A percentile compares a stretch with the other conserved stretches of the same genome.
Conservation (phyloP, 35 echinoderm and acorn worm species). For the Chiridota heheva region DNA sequence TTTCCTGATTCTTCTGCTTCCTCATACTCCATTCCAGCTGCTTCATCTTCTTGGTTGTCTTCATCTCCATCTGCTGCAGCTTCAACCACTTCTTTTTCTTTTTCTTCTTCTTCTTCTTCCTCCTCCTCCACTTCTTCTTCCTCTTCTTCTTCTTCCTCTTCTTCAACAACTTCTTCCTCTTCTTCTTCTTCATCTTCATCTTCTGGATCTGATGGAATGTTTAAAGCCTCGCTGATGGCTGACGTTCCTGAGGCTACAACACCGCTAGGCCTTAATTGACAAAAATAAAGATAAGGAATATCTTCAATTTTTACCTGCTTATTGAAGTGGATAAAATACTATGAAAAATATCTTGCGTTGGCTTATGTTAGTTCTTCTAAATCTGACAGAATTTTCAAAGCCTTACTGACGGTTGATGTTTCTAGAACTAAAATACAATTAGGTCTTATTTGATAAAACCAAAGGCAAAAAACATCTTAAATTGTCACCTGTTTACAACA, state of each 20-base stretch:
- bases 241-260: conserved; percentile 46
- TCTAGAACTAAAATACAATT: too few species aligned
- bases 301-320: background rate
- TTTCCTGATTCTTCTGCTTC: conserved; percentile 85
- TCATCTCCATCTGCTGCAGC: background rate
- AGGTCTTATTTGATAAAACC: too few species aligned
- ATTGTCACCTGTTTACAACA: too few species aligned
- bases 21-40: conserved; percentile 64
- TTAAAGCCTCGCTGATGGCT: conserved; percentile 61
- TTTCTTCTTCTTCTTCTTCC: conserved; percentile 22
- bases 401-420: too few species aligned
- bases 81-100: background rate
- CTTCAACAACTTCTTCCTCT: conserved; percentile 75
- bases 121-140: conserved; percentile 11
- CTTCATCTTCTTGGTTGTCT: conserved; percentile 39
- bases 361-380: too few species aligned
- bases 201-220: conserved; percentile 61
- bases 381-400: background rate
- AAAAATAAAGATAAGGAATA: background rate
- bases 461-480: too few species aligned
- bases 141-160: conserved; percentile 22
- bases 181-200: conserved; percentile 37
- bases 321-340: too few species aligned
- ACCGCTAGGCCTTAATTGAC: background rate
- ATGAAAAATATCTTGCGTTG: too few species aligned